A percentile compares a stretch with the other conserved stretches of the same genome.
Conservation (phyloP, 2,888 invertebrate genomes). For the Odontothrips loti region DNA sequence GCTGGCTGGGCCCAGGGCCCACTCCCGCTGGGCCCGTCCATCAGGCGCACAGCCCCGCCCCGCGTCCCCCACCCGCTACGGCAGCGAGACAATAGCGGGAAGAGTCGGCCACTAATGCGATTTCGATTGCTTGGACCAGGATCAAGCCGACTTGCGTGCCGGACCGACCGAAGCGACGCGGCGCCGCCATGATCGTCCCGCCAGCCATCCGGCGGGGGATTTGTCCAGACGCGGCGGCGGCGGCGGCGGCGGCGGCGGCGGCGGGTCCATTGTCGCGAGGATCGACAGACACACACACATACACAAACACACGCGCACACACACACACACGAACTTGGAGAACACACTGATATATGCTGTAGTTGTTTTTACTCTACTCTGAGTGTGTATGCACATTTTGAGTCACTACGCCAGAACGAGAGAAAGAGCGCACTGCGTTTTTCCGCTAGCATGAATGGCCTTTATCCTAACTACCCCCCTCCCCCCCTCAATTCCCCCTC, state of each 20-base stretch:
- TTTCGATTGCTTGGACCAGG: conserved; percentile 15
- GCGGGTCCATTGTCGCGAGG: not conserved
- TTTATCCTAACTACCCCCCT: too few relatives aligned
- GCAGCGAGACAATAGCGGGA: conserved; percentile 1
- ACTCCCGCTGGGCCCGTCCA: not conserved
- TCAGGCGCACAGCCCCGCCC: conserved; percentile 3
- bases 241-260: too few relatives aligned
- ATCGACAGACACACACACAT: not conserved
- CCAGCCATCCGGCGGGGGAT: not conserved
- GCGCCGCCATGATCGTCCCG: not conserved
- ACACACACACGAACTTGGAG: too few relatives aligned
- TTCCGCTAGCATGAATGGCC: too few relatives aligned
- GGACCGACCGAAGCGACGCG: not conserved
- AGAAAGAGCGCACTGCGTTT: too few relatives aligned
- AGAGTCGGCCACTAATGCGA: conserved; percentile 11
- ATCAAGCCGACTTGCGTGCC: not conserved
- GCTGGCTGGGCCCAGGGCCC: too few relatives aligned
- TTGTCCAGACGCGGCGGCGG: not conserved
- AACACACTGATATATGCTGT: too few relatives aligned
- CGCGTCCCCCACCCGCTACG: not conserved
- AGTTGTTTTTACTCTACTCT: too few relatives aligned
- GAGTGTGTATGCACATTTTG: too few relatives aligned
- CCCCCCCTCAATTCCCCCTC: too few relatives aligned
- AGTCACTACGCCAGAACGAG: too few relatives aligned
- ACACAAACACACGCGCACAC: not conserved